Evolutionary conservation across 2,888 invertebrate species (phyloP), one percentile per base, ranked within the genome.

Genomic region (Hoplodrina ambigua): DNA sequence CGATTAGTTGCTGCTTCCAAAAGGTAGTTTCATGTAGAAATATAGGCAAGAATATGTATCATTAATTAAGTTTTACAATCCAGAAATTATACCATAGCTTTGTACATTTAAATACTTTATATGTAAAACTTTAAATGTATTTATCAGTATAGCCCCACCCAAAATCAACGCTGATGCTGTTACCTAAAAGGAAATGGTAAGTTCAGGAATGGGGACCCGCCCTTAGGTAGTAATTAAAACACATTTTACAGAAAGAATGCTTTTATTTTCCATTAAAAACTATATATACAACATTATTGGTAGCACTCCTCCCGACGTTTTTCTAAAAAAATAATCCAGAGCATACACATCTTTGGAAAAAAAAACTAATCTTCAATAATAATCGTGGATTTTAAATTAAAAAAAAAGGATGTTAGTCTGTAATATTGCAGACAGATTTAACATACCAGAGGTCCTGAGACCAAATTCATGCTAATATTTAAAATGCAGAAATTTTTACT

Each of bases 291-390:
- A 79, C 62, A 85, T 84, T 81, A 82, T 76, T 80, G 67, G 81
- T 65, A 87, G 90, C 91, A 90, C 86, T 82, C 87, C 83, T 83
- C 81, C 86, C 61, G 80, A 75, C 30, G 68, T 88, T 87, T 90
- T 89, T 83, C 82, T 89, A 88, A 85, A 90, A 92, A 91, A 91
- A 91, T 89, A 89, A 88, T 88, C 90, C 88, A 88, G 87, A 88
- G 89, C 87, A 84, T 89, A 91, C 88, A 90, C 88, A 90, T 91
- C 91, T 92, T 91, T 91, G 91, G 90, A 86, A 84, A 90, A 89
- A 89, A 83, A 86, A 90, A 87, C 78, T 77, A 85, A 88, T 85
- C 72, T 78, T 81, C 61, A 82, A 84, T 81, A 82, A 71, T 75
- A 79, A 80, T 76, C 66, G 74, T 71, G 62, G 76, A 74, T 78